These are phyloP conservation scores for Drosophila punjabiensis DNA, from an alignment of 1,140 invertebrate species.

Conservation along the genomic window DNA sequence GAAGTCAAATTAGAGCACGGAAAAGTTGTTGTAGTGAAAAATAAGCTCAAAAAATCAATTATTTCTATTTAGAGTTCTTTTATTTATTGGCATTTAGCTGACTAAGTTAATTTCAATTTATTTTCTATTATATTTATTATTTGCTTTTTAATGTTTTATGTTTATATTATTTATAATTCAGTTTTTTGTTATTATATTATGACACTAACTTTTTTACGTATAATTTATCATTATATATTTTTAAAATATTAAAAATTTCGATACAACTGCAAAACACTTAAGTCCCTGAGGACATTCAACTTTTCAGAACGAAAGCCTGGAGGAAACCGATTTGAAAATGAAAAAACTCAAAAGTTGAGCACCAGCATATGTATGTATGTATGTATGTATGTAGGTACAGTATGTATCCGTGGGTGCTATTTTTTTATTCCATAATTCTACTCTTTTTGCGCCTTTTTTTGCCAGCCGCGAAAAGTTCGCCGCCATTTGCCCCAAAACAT, in stretches of 20 bases:
- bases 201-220: neutral
- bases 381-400: neutral
- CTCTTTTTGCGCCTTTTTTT: conserved; percentile 16
- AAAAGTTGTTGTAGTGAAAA: too few species aligned
- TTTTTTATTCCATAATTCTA: conserved; percentile 11
- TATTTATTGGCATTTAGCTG: too few species aligned
- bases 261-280: neutral
- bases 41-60: neutral
- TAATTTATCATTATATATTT: neutral
- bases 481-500: conserved; percentile 77
- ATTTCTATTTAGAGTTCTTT: neutral
- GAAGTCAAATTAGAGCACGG: neutral
- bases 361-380: neutral
- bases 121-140: too few species aligned
- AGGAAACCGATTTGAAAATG: conserved; percentile 34
- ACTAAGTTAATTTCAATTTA: too few species aligned
- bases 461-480: conserved; percentile 48
- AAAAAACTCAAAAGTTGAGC: conserved; percentile 32
- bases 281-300: neutral
- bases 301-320: conserved; percentile 6
- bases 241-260: neutral
- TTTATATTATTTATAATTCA: too few species aligned
- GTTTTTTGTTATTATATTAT: too few species aligned
- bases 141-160: too few species aligned
- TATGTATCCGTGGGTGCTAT: conserved; percentile 28